Conservation (phyloP, 2,113 vertebrate genomes). For the Daboia siamensis region DNA sequence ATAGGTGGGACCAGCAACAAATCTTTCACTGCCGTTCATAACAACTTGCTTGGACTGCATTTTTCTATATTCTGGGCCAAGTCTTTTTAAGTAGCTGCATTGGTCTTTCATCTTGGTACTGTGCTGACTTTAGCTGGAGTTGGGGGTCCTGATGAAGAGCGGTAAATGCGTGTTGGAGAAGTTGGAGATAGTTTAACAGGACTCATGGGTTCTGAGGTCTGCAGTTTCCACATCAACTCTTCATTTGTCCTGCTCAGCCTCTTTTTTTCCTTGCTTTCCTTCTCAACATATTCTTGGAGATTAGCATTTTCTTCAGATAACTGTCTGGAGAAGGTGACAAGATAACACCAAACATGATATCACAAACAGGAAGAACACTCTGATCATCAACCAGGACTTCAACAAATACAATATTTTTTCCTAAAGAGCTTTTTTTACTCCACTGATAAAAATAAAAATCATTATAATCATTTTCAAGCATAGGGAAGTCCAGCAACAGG, state of each 20-base stretch:
- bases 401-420: not conserved
- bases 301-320: conserved; percentile 93
- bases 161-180: conserved; percentile 81
- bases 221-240: conserved; percentile 95
- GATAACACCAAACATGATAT: not conserved
- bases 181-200: conserved; percentile 80
- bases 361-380: not conserved
- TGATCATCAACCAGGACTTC: not conserved
- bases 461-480: not conserved
- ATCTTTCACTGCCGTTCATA: not conserved
- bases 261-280: conserved; percentile 96
- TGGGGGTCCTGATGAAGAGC: conserved; percentile 72
- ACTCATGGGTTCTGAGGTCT: conserved; percentile 84
- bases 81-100: rapidly evolving
- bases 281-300: conserved; percentile 90
- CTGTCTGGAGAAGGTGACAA: conserved; percentile 74
- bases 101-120: conserved; percentile 74
- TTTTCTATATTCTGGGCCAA: conserved; percentile 41
- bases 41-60: conserved; percentile 36
- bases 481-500: not conserved
- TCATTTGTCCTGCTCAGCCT: conserved; percentile 92
- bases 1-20: conserved; percentile 49
- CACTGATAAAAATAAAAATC: not conserved
- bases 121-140: conserved; percentile 77
- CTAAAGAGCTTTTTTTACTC: not conserved